Conservation (phyloP, 2,888 invertebrate genomes). For the Sinhomidia bicolor region DNA sequence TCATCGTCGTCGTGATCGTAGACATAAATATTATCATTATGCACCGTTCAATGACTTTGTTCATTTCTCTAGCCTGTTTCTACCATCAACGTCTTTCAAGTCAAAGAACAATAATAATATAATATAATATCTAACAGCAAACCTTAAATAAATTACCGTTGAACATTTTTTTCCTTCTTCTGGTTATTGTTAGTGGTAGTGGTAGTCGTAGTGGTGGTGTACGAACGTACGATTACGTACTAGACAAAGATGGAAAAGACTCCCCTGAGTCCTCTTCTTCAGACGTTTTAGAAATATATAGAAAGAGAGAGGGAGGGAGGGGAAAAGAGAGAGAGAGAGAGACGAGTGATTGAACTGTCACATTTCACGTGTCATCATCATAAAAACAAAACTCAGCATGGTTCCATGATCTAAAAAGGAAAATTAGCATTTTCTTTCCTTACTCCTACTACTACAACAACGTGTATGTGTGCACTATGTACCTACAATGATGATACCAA, state of each 20-base stretch:
- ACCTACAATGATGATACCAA: too few species aligned
- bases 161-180: background rate
- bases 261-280: background rate
- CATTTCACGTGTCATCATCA: slow-evolving; percentile 59
- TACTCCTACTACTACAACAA: background rate
- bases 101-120: background rate
- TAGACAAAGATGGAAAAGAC: slow-evolving; percentile 32
- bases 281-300: slow-evolving; percentile 20
- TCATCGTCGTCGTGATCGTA: background rate
- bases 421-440: slow-evolving; percentile 29
- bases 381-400: slow-evolving; percentile 41
- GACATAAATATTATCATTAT: slow-evolving; percentile 12
- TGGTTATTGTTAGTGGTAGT: background rate
- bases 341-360: slow-evolving; percentile 66
- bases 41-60: slow-evolving; percentile 48
- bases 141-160: background rate
- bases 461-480: too few species aligned
- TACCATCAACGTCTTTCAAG: background rate
- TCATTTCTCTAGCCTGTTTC: background rate
- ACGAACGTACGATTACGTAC: too few species aligned
- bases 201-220: background rate
- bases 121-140: too few species aligned
- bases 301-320: too few species aligned
- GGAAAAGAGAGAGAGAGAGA: background rate
- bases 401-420: slow-evolving; percentile 52